Evolutionary conservation across 1,140 invertebrate species (phyloP).

Genomic region (Vanessa atalanta): DNA sequence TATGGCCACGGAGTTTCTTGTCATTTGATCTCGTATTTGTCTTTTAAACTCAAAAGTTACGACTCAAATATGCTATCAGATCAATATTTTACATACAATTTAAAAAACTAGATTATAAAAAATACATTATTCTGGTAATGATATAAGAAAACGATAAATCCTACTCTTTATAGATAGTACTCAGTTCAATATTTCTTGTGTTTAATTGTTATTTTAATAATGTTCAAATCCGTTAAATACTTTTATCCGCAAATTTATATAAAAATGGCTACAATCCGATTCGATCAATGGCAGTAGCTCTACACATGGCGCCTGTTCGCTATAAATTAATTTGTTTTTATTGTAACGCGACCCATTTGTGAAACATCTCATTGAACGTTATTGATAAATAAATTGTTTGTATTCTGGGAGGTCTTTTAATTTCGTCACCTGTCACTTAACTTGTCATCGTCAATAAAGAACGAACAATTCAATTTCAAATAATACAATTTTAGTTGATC

Average conservation of each 20-base stretch:
- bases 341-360: conserved; percentile 44
- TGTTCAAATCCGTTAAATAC: too few species aligned
- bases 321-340: conserved; percentile 45
- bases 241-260: not conserved
- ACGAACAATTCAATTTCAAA: not conserved
- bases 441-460: not conserved
- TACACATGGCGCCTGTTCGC: conserved; percentile 39
- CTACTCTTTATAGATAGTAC: too few species aligned
- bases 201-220: too few species aligned
- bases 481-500: not conserved
- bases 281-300: conserved; percentile 26
- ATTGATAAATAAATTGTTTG: conserved; percentile 24
- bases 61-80: too few species aligned
- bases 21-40: too few species aligned
- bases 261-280: conserved; percentile 18
- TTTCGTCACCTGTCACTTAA: conserved; percentile 16
- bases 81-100: too few species aligned
- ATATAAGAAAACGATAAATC: too few species aligned
- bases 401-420: conserved; percentile 18
- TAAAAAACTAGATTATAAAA: too few species aligned
- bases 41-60: too few species aligned
- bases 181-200: too few species aligned
- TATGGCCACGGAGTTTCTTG: too few species aligned
- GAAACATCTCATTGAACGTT: conserved; percentile 17
- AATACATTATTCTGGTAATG: too few species aligned